These are phyloP conservation scores for Pangasius sanitwongsei DNA, from an alignment of 2,797 vertebrate genomes.

Conservation along the genomic window DNA sequence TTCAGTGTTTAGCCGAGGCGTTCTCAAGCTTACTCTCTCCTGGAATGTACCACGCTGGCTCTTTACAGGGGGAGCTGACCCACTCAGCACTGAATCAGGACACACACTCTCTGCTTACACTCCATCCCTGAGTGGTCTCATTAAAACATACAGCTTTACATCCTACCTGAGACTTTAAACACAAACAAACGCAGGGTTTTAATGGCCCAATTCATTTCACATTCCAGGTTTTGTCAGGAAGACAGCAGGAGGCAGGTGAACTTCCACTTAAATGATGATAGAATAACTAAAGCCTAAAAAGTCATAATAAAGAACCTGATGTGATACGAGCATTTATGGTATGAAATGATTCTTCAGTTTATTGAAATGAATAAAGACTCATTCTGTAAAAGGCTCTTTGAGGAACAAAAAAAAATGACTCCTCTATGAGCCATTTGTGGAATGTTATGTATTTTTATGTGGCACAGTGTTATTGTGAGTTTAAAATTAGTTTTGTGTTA, in stretches of 20 bases:
- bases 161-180: slow-evolving; percentile 66
- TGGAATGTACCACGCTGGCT: slow-evolving; percentile 60
- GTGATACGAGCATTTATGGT: background rate
- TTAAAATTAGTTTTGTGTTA: background rate
- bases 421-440: too few relatives aligned
- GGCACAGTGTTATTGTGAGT: background rate
- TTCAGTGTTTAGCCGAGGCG: slow-evolving; percentile 62
- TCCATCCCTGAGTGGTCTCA: slow-evolving; percentile 22
- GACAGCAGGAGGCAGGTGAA: slow-evolving; percentile 23
- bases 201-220: slow-evolving; percentile 55
- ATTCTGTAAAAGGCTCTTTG: background rate
- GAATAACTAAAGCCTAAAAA: background rate
- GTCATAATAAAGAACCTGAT: background rate
- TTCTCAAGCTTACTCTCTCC: slow-evolving; percentile 64
- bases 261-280: background rate
- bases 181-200: slow-evolving; percentile 70
- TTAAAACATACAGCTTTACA: slow-evolving; percentile 71
- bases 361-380: background rate
- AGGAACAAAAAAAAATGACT: too few relatives aligned
- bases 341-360: background rate
- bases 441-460: too few relatives aligned
- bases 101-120: background rate
- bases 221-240: slow-evolving; percentile 28
- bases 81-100: slow-evolving; percentile 32
- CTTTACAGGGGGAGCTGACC: slow-evolving; percentile 34